phyloP scores from a whole-genome alignment of 2,888 invertebrate genomes.

The Homarus gammarus region DNA sequence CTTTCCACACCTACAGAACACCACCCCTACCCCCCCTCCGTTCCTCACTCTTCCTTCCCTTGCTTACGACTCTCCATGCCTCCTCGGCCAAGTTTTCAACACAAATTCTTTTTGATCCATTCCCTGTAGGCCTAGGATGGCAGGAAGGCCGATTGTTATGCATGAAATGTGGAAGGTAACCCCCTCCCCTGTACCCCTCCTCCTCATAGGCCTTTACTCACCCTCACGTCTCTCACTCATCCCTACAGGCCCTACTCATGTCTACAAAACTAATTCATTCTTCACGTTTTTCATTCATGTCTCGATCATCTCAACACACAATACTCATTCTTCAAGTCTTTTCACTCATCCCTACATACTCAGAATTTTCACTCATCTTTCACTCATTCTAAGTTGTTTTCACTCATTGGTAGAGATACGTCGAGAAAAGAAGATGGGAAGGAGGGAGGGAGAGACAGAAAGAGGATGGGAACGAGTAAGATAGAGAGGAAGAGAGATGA shows the following conservation, averaged over 20 bases:
- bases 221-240: too few relatives aligned
- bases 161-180: constrained; percentile 21
- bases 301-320: neutral
- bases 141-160: constrained; percentile 11
- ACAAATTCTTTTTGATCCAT: constrained; percentile 30
- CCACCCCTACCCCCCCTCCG: neutral
- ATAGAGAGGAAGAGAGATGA: neutral
- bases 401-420: too few relatives aligned
- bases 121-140: constrained; percentile 18
- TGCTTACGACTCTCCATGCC: neutral
- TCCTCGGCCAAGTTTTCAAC: neutral
- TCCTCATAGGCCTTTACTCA: too few relatives aligned
- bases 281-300: too few relatives aligned
- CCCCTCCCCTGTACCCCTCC: neutral
- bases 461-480: neutral
- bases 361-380: too few relatives aligned
- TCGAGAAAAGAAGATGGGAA: too few relatives aligned
- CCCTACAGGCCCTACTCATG: too few relatives aligned
- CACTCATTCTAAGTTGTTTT: too few relatives aligned
- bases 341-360: too few relatives aligned
- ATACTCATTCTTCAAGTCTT: too few relatives aligned
- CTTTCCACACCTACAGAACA: too few relatives aligned
- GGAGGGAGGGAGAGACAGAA: constrained; percentile 1
- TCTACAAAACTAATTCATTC: too few relatives aligned
- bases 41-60: neutral